phyloP scores from a whole-genome alignment of 2,113 vertebrate genomes.

The Dendropsophus ebraccatus region DNA sequence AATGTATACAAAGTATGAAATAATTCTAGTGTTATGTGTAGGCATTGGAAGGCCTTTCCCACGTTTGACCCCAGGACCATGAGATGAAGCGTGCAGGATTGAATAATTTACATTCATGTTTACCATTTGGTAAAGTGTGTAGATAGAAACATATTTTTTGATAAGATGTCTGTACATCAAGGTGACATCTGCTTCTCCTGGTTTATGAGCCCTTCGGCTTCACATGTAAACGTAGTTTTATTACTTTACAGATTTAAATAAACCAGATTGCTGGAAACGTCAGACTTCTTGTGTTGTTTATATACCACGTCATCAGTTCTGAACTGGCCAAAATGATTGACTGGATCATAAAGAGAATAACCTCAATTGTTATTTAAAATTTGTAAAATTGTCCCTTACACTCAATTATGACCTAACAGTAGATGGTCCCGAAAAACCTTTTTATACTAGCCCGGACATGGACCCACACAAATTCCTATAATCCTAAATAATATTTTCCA shows the following conservation, averaged over 20 bases:
- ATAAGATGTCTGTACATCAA: slow-evolving; percentile 14
- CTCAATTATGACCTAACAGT: neutral
- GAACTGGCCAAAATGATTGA: neutral
- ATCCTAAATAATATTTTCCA: no score
- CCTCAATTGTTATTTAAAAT: no score
- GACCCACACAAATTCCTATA: no score
- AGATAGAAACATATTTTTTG: slow-evolving; percentile 33
- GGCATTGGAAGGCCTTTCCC: neutral
- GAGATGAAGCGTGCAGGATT: neutral
- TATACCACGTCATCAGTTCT: neutral
- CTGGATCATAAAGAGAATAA: neutral
- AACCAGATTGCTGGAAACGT: slow-evolving; percentile 19
- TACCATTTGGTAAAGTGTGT: neutral
- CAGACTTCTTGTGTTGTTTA: neutral
- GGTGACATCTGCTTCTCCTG: slow-evolving; percentile 30
- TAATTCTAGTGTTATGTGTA: neutral
- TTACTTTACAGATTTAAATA: slow-evolving; percentile 26
- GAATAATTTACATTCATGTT: slow-evolving; percentile 28
- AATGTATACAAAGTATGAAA: neutral
- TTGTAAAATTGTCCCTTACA: no score
- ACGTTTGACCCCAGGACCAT: neutral
- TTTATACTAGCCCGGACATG: no score
- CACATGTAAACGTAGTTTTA: slow-evolving; percentile 30
- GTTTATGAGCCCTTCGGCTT: slow-evolving; percentile 23
- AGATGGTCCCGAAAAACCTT: neutral